phyloP scores from a whole-genome alignment of 2,113 vertebrate genomes.

The Phrynocephalus versicolor region DNA sequence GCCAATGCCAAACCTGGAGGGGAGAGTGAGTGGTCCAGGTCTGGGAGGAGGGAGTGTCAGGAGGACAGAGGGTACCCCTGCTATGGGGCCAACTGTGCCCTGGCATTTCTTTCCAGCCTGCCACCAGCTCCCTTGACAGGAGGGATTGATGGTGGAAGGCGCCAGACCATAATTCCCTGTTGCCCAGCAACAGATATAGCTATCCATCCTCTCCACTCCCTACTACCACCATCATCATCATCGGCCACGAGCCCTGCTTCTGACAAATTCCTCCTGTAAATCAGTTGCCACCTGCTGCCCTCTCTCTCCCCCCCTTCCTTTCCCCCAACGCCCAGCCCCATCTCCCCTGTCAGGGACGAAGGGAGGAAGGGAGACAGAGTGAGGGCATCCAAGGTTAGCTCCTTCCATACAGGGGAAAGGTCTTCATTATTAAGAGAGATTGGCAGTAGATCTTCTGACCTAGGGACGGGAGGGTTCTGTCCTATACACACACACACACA shows the following conservation, averaged over 20 bases:
- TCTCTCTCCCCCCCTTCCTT: neutral
- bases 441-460: neutral
- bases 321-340: neutral
- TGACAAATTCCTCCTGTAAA: constrained; percentile 32
- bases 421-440: neutral
- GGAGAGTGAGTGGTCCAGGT: neutral
- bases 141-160: constrained; percentile 17
- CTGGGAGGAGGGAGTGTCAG: neutral
- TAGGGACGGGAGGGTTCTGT: neutral
- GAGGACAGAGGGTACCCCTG: neutral
- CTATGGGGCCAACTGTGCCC: neutral
- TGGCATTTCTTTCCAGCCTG: neutral
- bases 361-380: constrained; percentile 3
- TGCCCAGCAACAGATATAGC: constrained; percentile 26
- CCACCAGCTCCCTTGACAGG: constrained; percentile 6
- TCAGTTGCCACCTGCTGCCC: constrained; percentile 41
- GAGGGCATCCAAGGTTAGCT: neutral
- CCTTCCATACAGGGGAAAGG: neutral
- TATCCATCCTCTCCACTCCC: neutral
- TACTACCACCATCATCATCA: too few species aligned
- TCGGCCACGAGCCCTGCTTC: neutral
- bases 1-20: neutral
- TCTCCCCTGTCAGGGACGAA: neutral
- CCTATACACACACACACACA: neutral
- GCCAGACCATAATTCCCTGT: constrained; percentile 25